Base-by-base conservation (phyloP, 2,888 invertebrate genomes). In the Geophilus truncorum region DNA sequence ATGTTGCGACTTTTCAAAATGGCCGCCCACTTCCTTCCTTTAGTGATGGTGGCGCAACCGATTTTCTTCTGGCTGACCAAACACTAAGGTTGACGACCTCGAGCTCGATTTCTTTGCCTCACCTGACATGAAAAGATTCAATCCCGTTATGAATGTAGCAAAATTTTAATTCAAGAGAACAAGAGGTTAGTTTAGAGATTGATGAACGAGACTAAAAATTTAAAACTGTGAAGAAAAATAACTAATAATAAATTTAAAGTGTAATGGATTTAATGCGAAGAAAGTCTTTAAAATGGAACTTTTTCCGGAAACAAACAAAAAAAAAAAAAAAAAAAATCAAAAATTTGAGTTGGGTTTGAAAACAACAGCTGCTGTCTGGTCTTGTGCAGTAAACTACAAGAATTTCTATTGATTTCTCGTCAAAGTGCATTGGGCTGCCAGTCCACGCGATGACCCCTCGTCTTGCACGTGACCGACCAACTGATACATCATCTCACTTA, bases 401-500 rank as follows among this genome's bases (percentile, higher is more conserved):
- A 70, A 70, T 70, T 70, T 70, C 70, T 70, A 70, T 70, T 70
- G 70, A 70, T 70, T 70, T 70, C 28, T 70, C 70, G 70, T 70
- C 70, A 28, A 70, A 70, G 70, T 70, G 70, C 70, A 70, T 70
- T 28, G 28, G 28, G 70, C 70, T 70, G 70, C 28, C 70, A 70
- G 70, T 70, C 28, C 70, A 70, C 70, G 70, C 70, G 70, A 70
- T 70, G 70, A 70, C 70, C 70, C 51, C 70, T 70, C 23, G 28
- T 70, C 70, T 70, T 12, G 70, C 70, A 70, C 70, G 70, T 70
- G 70, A 70, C 70, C 70, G 70, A 51, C 51, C 51, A 51, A 51
- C 51, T 51, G 51, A 70, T 70, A 70, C 70, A 70, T 70, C 70
- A 28, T 70, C 70, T 70, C 28, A 70, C 70, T 70, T 70, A 70